These are phyloP conservation scores for Mirza zaza DNA, from an alignment of 2,113 vertebrate species.

Conservation along the genomic window DNA sequence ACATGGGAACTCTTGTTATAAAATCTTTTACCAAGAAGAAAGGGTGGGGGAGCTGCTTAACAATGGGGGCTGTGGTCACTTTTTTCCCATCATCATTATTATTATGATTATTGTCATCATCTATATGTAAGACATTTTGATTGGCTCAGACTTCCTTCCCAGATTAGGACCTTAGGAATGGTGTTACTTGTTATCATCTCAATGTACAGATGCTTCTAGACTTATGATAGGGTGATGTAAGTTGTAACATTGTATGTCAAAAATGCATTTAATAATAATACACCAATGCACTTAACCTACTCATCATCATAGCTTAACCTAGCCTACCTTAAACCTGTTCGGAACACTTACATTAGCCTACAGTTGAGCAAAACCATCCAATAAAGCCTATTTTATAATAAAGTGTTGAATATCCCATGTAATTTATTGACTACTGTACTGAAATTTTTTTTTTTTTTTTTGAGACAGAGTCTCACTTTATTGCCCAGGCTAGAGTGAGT, in stretches of 20 bases:
- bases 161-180: not conserved
- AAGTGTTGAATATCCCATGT: no score
- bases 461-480: no score
- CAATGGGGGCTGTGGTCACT: not conserved
- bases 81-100: not conserved
- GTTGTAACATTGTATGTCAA: not conserved
- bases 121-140: not conserved
- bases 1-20: not conserved
- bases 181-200: not conserved
- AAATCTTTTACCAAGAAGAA: slow-evolving; percentile 15
- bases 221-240: not conserved
- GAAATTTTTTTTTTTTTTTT: no score
- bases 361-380: no score
- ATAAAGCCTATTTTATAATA: no score
- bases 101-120: not conserved
- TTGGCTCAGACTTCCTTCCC: not conserved
- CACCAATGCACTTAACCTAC: no score
- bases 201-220: not conserved
- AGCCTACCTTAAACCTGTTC: no score
- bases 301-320: no score
- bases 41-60: not conserved
- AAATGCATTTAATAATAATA: not conserved
- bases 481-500: no score
- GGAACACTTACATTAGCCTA: no score
- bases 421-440: no score